phyloP scores from a whole-genome alignment of 2,113 vertebrate genomes.

The Nematolebias whitei region DNA sequence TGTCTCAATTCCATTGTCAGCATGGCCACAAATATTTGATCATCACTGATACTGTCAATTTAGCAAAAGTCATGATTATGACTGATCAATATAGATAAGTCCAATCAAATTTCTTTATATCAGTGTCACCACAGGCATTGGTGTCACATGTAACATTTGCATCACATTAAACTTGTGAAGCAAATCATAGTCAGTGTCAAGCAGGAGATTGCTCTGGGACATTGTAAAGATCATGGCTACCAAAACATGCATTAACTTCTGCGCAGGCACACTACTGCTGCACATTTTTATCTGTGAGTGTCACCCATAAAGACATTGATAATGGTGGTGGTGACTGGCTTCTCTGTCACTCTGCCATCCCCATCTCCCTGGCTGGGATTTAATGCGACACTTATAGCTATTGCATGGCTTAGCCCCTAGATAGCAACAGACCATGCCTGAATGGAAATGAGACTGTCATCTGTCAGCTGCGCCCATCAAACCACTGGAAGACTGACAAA shows the following conservation, averaged over 20 bases:
- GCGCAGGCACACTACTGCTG: constrained; percentile 43
- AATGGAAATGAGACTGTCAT: constrained; percentile 78
- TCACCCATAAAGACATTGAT: constrained; percentile 68
- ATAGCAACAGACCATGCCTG: constrained; percentile 66
- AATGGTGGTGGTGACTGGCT: constrained; percentile 65
- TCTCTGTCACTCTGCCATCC: constrained; percentile 69
- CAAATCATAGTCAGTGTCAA: constrained; percentile 46
- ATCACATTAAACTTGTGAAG: constrained; percentile 48
- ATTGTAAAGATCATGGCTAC: constrained; percentile 58
- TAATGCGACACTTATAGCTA: constrained; percentile 78
- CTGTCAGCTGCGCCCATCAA: constrained; percentile 72
- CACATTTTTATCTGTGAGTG: constrained; percentile 67
- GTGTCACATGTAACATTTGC: constrained; percentile 23
- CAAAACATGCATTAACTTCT: constrained; percentile 53
- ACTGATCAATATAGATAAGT: constrained; percentile 30
- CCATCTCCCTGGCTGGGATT: constrained; percentile 66
- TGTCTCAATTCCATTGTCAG: neutral
- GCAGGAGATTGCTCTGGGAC: constrained; percentile 60
- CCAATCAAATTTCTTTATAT: constrained; percentile 16
- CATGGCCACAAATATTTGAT: constrained; percentile 9
- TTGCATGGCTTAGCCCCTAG: constrained; percentile 69
- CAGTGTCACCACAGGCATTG: constrained; percentile 8
- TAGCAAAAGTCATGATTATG: constrained; percentile 22
- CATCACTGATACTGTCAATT: constrained; percentile 7
- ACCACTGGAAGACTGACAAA: constrained; percentile 61